Evolutionary conservation across 64 coral and sea anemone species (phyloP), one percentile per base, ranked within the genome.

Genomic region (Actinia tenebrosa): DNA sequence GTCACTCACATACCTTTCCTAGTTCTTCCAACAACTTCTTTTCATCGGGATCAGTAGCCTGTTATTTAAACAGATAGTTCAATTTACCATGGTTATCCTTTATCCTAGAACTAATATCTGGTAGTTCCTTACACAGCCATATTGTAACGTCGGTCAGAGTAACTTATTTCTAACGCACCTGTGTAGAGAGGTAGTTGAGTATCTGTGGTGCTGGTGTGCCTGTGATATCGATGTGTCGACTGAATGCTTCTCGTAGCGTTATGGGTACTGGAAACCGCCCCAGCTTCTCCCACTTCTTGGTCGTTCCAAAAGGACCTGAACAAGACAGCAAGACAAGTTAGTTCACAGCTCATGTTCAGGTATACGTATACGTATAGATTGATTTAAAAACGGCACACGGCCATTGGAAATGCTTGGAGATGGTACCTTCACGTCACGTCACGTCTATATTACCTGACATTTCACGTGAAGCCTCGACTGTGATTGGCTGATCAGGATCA

Each of bases 121-220:
- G 30, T 37, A 37, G 0, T 37, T 37, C 30, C 30, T 37, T 37
- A 37, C 30, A 37, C 30, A 37, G 30, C 30, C 30, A 37, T 37
- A 37, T 37, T 23, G 18, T 9, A 69, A n/a, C 7, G 17, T n/a
- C 30, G 30, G 0, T 37, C 30, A 37, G 30, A 69, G n/a, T 23
- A 69, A 10, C 2, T 23, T 22, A 68, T 30, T 26, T 26, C 69
- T 88, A 89, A 98, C 95, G 30, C 30, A 98, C 95, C 89, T 80
- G 85, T 78, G 89, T 84, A 16, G 97, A 53, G n/a, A 99, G 90
- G 44, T 91, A 92, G 13, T 94, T 92, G 53, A 99, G 55, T 46
- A 99, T 88, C 86, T 99, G 97, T 0, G 97, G 97, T 3, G 97
- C 82, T 11, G 97, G 97, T 20, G 93, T 92, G 19, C 87, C 89